Evolutionary conservation across 2,888 invertebrate genomes (phyloP), one percentile per base, ranked within the genome.

Genomic region (Agriopis leucophaearia): DNA sequence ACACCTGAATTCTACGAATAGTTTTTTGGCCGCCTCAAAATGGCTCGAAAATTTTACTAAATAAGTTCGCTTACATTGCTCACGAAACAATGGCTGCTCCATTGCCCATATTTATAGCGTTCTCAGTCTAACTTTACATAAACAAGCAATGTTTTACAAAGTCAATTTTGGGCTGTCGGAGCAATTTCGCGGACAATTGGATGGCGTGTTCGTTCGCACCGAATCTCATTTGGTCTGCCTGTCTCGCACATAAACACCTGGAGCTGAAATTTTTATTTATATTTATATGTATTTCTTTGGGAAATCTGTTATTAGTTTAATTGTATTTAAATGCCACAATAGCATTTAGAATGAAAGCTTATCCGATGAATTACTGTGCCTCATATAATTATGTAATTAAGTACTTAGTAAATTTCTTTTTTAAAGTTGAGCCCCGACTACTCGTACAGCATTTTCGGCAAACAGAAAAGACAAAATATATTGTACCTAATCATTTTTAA

Each of bases 1-100:
- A 61, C 55, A 64, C 59, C 55, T 68, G 61, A 60, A 67, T 69
- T 64, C 73, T 69, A 42, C 7, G 42, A 27, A 9, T n/a, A 68
- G 55, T 64, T 69, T 61, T 66, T 69, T 73, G 66, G 72, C 77
- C 73, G 73, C 74, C 66, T 74, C 73, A 76, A 75, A 82, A 85
- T 79, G 77, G 76, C 73, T 74, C 63, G 71, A 81, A 89, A 88
- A 78, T 89, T 88, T 81, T 88, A 89, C 86, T 80, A 81, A 81
- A 86, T 86, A 88, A 88, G 84, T 89, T 89, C 82, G 74, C 74
- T 76, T 76, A 79, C 81, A 81, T 83, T 82, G 81, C 81, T 81
- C 80, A 62, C 48, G 79, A 78, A 84, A 82, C 81, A 78, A 75
- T 72, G 73, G 79, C 74, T 77, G 74, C 73, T 72, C 67, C 71